Conservation (phyloP, 2,113 vertebrate genomes). For the Ranitomeya variabilis region DNA sequence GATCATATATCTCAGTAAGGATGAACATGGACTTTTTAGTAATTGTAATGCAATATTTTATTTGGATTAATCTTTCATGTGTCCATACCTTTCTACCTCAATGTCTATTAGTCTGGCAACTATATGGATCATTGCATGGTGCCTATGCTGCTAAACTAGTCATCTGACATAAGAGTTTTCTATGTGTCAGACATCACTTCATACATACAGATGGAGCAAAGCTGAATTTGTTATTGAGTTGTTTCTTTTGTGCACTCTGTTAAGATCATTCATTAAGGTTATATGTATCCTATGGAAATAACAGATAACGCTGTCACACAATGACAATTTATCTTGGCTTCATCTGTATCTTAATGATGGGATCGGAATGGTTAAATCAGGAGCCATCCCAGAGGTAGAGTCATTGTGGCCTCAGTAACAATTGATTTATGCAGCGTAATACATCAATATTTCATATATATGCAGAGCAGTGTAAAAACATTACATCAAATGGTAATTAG, state of each 20-base stretch:
- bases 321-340: neutral
- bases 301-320: neutral
- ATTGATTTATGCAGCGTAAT: conserved; percentile 8
- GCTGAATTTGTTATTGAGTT: neutral
- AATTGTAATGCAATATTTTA: neutral
- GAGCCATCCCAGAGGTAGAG: neutral
- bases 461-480: conserved; percentile 25
- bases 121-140: neutral
- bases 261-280: neutral
- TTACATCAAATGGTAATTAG: conserved; percentile 12
- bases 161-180: neutral
- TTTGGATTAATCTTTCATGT: neutral
- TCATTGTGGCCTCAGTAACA: neutral
- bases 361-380: neutral
- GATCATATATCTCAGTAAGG: neutral
- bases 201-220: neutral
- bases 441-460: conserved; percentile 16
- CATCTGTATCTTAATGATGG: neutral
- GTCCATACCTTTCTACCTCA: neutral
- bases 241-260: neutral
- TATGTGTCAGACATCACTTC: neutral
- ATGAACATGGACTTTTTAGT: neutral
- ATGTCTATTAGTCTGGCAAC: neutral
- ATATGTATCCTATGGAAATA: neutral
- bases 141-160: neutral